These are phyloP conservation scores for Rapana venosa DNA, from an alignment of 2,888 invertebrate species.

Conservation along the genomic window DNA sequence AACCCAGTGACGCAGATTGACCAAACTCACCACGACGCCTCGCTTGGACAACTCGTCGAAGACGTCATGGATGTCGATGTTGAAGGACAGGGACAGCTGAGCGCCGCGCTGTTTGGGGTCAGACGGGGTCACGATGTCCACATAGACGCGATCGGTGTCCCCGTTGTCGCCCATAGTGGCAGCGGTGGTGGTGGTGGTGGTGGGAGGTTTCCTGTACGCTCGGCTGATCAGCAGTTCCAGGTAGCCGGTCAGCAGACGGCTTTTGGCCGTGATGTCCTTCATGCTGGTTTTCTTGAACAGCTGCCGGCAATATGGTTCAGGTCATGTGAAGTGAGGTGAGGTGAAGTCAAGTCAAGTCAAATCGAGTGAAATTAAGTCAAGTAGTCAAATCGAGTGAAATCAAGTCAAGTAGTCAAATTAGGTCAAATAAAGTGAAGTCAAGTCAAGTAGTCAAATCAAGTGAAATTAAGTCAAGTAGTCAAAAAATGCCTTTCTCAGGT, in stretches of 20 bases:
- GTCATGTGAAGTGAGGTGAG: too few species aligned
- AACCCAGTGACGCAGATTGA: too few species aligned
- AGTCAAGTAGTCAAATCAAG: too few species aligned
- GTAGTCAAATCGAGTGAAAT: too few species aligned
- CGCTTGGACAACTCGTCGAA: constrained; percentile 79
- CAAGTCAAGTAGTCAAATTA: too few species aligned
- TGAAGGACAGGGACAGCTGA: constrained; percentile 81
- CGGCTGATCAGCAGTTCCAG: constrained; percentile 79
- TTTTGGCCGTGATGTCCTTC: constrained; percentile 78
- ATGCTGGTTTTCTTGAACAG: constrained; percentile 80
- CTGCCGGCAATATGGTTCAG: constrained; percentile 64
- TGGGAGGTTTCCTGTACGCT: constrained; percentile 60
- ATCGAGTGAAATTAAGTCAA: too few species aligned
- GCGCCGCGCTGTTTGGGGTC: constrained; percentile 80
- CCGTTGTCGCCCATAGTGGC: constrained; percentile 19
- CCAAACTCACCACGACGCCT: constrained; percentile 81
- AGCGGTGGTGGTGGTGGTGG: too few species aligned
- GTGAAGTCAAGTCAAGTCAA: too few species aligned
- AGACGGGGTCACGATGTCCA: constrained; percentile 80
- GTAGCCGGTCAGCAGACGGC: constrained; percentile 81
- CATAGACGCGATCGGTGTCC: constrained; percentile 55
- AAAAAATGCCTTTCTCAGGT: too few species aligned
- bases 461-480: too few species aligned
- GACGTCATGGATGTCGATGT: constrained; percentile 76
- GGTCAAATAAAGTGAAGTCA: too few species aligned